These are phyloP conservation scores for Lamellibrachia satsuma DNA, from an alignment of 2,888 invertebrate species.

Conservation along the genomic window DNA sequence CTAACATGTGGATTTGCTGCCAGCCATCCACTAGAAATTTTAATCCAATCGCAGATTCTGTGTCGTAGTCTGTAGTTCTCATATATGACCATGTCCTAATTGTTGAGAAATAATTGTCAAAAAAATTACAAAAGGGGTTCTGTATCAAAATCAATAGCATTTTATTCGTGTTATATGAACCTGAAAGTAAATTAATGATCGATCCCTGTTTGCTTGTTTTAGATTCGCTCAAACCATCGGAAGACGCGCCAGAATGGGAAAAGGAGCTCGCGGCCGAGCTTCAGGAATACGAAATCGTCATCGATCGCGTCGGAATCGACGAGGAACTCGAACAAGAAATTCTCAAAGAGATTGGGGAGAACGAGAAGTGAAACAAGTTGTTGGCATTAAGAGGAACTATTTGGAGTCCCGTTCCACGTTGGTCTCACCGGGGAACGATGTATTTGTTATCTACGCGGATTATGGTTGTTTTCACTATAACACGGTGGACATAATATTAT, in stretches of 20 bases:
- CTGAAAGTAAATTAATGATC: too few relatives aligned
- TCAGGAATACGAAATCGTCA: constrained; percentile 91
- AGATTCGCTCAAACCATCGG: constrained; percentile 28
- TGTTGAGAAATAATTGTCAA: too few relatives aligned
- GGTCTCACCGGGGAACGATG: not conserved
- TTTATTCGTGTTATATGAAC: too few relatives aligned
- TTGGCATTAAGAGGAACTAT: not conserved
- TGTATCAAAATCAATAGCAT: too few relatives aligned
- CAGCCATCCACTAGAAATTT: too few relatives aligned
- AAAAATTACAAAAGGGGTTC: too few relatives aligned
- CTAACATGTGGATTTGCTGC: too few relatives aligned
- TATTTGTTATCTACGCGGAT: not conserved
- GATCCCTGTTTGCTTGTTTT: not conserved
- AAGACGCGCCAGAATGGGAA: constrained; percentile 82
- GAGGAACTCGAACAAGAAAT: constrained; percentile 77
- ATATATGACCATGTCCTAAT: too few relatives aligned
- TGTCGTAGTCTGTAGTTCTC: too few relatives aligned
- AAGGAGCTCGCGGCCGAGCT: constrained; percentile 93
- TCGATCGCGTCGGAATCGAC: constrained; percentile 57
- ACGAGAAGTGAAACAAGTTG: constrained; percentile 51
- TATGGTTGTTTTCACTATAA: not conserved
- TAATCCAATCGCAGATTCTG: too few relatives aligned
- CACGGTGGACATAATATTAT: not conserved
- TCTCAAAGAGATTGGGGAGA: constrained; percentile 75
- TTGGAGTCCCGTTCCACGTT: not conserved